Conservation (phyloP, 2,888 invertebrate species). For the Schizotus pectinicornis region DNA sequence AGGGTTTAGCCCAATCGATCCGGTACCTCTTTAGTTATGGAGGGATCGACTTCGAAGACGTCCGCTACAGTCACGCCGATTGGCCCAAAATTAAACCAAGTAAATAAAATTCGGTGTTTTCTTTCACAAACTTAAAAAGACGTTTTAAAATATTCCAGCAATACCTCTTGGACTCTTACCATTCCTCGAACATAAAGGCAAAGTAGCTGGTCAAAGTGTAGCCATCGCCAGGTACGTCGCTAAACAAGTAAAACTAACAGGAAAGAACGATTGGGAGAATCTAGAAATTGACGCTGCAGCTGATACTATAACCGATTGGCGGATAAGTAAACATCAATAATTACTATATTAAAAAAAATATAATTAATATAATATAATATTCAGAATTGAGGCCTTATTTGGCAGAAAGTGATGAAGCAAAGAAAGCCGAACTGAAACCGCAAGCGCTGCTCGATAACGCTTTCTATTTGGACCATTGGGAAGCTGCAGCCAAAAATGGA, state of each 20-base stretch:
- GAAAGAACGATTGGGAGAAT: conserved; percentile 62
- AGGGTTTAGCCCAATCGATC: neutral
- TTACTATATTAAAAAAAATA: no score
- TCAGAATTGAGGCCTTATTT: no score
- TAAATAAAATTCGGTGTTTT: no score
- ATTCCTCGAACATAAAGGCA: conserved; percentile 67
- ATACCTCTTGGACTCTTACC: conserved; percentile 40
- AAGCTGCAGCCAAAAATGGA: no score
- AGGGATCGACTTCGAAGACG: neutral
- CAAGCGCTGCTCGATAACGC: no score
- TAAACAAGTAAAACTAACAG: conserved; percentile 63
- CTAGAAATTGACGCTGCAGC: conserved; percentile 66
- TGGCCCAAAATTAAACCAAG: neutral
- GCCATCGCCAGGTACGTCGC: conserved; percentile 68
- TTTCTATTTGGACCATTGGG: no score
- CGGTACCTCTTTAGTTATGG: neutral
- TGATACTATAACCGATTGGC: conserved; percentile 65
- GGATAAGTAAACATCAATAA: conserved; percentile 59
- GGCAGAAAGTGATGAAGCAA: no score
- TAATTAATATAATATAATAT: no score
- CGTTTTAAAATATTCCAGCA: no score
- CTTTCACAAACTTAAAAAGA: no score
- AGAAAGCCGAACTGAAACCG: no score
- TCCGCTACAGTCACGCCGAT: neutral
- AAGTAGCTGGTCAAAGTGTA: conserved; percentile 63